Evolutionary conservation across 1,140 invertebrate genomes (phyloP).

Genomic region (Piezodorus guildinii): DNA sequence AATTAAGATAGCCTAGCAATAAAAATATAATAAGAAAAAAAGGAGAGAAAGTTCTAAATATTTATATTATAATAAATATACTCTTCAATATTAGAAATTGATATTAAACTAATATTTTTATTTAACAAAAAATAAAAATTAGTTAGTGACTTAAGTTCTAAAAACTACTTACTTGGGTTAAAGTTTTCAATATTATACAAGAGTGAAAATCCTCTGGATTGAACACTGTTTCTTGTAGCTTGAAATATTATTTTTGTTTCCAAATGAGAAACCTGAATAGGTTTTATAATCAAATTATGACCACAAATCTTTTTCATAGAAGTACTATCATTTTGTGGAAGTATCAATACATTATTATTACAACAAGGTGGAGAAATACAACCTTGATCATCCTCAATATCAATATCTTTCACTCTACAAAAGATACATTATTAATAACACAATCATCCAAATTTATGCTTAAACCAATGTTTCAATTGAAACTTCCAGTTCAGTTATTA

Average conservation of each 20-base stretch:
- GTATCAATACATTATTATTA: slow-evolving; percentile 19
- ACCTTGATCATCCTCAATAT: slow-evolving; percentile 20
- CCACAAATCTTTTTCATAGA: slow-evolving; percentile 16
- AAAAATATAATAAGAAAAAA: no score
- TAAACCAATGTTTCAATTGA: no score
- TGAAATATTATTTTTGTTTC: slow-evolving; percentile 22
- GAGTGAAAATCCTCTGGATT: slow-evolving; percentile 21
- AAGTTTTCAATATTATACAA: slow-evolving; percentile 17
- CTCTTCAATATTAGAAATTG: no score
- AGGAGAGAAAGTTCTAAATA: no score
- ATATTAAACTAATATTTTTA: no score
- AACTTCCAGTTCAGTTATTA: no score
- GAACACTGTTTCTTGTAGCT: neutral
- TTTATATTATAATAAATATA: no score
- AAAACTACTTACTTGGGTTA: neutral
- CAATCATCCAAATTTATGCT: neutral
- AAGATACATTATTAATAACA: neutral
- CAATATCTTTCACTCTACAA: slow-evolving; percentile 22
- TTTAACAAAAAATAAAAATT: no score
- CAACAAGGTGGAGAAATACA: slow-evolving; percentile 21
- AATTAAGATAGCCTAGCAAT: no score
- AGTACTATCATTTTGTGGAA: slow-evolving; percentile 16
- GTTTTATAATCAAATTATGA: neutral
- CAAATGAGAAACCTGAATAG: slow-evolving; percentile 9
- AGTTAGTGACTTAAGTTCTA: neutral